A percentile compares a stretch with the other conserved stretches of the same genome.
Evolutionary conservation across 2,888 invertebrate genomes (phyloP).

Genomic region (Agriopis aurantiaria): DNA sequence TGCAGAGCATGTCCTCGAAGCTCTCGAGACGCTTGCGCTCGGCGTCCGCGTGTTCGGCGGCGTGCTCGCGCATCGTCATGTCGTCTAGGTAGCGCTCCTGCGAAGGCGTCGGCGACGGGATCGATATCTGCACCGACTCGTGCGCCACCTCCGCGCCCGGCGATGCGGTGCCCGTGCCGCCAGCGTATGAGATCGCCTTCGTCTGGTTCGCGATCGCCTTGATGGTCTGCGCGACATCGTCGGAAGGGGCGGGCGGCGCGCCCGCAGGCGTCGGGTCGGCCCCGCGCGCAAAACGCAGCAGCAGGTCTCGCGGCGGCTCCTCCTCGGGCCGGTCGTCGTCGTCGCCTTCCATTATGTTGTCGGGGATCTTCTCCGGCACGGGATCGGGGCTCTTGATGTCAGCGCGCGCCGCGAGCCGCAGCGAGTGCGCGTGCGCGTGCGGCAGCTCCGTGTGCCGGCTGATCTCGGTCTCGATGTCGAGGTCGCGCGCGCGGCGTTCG

Average conservation of each 20-base stretch:
- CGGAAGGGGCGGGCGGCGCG: slow-evolving; percentile 52
- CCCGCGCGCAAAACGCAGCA: slow-evolving; percentile 68
- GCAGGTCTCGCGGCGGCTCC: slow-evolving; percentile 60
- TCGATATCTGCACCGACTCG: slow-evolving; percentile 89
- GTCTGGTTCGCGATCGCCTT: slow-evolving; percentile 86
- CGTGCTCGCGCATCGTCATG: slow-evolving; percentile 87
- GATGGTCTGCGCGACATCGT: slow-evolving; percentile 67
- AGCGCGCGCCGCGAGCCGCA: slow-evolving; percentile 74
- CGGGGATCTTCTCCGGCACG: slow-evolving; percentile 83
- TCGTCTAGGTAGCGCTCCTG: slow-evolving; percentile 88
- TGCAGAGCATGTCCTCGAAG: slow-evolving; percentile 90
- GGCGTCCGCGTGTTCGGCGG: slow-evolving; percentile 81
- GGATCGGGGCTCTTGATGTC: slow-evolving; percentile 83
- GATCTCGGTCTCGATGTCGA: slow-evolving; percentile 82
- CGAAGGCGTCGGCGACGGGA: slow-evolving; percentile 88
- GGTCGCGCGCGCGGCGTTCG: slow-evolving; percentile 54
- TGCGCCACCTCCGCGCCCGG: slow-evolving; percentile 87
- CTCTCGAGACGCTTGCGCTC: slow-evolving; percentile 87
- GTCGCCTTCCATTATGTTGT: slow-evolving; percentile 81
- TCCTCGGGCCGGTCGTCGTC: slow-evolving; percentile 82
- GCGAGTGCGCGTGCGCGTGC: slow-evolving; percentile 74
- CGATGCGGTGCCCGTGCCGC: slow-evolving; percentile 78
- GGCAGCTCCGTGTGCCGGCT: slow-evolving; percentile 83
- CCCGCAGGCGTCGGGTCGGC: slow-evolving; percentile 55
- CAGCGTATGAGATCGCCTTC: slow-evolving; percentile 70